Evolutionary conservation across 2,888 invertebrate species (phyloP).

Genomic region (Agrenia bidenticulata): DNA sequence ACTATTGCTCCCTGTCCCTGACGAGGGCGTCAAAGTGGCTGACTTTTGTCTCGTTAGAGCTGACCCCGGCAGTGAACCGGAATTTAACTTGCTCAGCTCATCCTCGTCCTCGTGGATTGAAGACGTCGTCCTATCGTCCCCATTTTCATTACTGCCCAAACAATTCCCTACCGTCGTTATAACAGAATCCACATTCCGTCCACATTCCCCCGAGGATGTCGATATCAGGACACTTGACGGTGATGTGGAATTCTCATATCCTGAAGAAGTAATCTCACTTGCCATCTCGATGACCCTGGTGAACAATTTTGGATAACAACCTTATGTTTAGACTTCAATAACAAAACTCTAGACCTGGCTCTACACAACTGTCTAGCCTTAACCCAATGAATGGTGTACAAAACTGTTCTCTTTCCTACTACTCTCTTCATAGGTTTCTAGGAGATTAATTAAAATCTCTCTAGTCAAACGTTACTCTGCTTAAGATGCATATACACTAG

Average conservation of each 20-base stretch:
- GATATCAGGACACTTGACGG: background rate
- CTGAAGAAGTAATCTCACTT: background rate
- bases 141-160: too few species aligned
- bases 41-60: constrained; percentile 32
- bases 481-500: too few species aligned
- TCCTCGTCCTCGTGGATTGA: constrained; percentile 3
- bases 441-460: too few species aligned
- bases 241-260: background rate
- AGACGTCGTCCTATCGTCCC: background rate
- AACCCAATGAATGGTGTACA: too few species aligned
- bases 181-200: background rate
- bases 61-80: background rate
- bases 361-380: too few species aligned
- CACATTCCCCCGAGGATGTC: background rate
- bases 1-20: constrained; percentile 5
- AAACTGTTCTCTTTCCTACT: too few species aligned
- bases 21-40: constrained; percentile 43
- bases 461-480: too few species aligned
- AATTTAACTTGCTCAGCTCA: constrained; percentile 11
- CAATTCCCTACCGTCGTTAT: too few species aligned
- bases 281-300: background rate
- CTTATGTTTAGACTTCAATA: too few species aligned
- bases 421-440: too few species aligned
- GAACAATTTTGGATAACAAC: too few species aligned
- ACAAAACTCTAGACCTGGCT: too few species aligned